These are phyloP conservation scores for Camelus bactrianus DNA, from an alignment of 2,113 vertebrate species.

Conservation along the genomic window DNA sequence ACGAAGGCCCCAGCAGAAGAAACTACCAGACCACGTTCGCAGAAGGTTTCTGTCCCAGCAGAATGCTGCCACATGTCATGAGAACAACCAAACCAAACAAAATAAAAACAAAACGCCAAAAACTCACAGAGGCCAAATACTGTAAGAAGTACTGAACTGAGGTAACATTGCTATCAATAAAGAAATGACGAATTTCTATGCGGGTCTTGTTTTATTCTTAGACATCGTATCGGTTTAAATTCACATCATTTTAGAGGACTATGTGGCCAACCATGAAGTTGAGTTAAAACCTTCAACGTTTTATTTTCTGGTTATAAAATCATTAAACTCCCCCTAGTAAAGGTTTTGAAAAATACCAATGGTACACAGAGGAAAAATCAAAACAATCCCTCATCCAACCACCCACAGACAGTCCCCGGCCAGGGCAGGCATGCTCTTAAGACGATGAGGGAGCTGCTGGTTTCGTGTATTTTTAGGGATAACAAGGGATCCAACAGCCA, in stretches of 20 bases:
- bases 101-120: neutral
- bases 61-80: neutral
- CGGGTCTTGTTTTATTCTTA: neutral
- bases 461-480: neutral
- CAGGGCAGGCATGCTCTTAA: neutral
- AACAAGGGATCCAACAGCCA: neutral
- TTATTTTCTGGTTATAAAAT: conserved; percentile 48
- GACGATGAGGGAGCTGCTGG: too few relatives aligned
- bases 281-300: neutral
- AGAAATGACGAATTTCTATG: neutral
- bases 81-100: neutral
- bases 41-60: fast-evolving
- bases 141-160: fast-evolving
- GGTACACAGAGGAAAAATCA: neutral
- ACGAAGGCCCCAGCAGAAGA: neutral
- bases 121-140: neutral
- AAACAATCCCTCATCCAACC: neutral
- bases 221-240: conserved; percentile 53
- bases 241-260: neutral
- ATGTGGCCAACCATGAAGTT: neutral
- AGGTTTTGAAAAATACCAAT: neutral
- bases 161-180: neutral
- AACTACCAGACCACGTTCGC: neutral
- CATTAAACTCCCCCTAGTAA: neutral
- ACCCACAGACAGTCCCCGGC: neutral